These are phyloP conservation scores for Ictidomys tridecemlineatus DNA, from an alignment of 2,113 vertebrate species.

Conservation along the genomic window DNA sequence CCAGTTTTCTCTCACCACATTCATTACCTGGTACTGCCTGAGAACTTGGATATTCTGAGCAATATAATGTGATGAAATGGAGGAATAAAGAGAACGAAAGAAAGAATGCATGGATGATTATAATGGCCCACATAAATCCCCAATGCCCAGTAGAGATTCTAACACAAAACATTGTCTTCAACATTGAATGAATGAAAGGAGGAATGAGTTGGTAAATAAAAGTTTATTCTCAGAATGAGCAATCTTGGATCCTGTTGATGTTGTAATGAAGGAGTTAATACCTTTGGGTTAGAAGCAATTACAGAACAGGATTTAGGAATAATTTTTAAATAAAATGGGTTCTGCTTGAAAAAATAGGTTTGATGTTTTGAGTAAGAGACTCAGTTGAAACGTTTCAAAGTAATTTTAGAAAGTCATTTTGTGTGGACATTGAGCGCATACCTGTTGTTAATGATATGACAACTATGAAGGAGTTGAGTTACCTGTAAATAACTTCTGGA, in stretches of 20 bases:
- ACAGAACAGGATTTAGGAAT: background rate
- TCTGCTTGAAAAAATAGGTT: background rate
- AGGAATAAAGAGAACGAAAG: background rate
- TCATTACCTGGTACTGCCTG: background rate
- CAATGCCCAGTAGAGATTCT: background rate
- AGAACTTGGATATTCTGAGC: background rate
- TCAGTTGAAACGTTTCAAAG: background rate
- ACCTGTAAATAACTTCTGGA: background rate
- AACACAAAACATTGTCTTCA: background rate
- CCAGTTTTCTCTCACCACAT: background rate
- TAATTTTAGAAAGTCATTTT: background rate
- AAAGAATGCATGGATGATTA: background rate
- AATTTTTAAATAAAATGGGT: background rate
- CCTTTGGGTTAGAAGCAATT: background rate
- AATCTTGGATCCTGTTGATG: background rate
- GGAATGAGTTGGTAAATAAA: background rate
- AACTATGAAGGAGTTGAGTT: background rate
- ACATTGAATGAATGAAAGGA: background rate
- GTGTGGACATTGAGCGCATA: background rate
- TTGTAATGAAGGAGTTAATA: constrained; percentile 9
- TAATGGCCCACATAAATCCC: background rate
- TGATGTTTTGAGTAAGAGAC: background rate
- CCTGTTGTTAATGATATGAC: background rate
- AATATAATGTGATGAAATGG: background rate
- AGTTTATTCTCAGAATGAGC: background rate